Base-by-base conservation (phyloP, 2,797 vertebrate genomes). In the Scomberomorus guttatus region DNA sequence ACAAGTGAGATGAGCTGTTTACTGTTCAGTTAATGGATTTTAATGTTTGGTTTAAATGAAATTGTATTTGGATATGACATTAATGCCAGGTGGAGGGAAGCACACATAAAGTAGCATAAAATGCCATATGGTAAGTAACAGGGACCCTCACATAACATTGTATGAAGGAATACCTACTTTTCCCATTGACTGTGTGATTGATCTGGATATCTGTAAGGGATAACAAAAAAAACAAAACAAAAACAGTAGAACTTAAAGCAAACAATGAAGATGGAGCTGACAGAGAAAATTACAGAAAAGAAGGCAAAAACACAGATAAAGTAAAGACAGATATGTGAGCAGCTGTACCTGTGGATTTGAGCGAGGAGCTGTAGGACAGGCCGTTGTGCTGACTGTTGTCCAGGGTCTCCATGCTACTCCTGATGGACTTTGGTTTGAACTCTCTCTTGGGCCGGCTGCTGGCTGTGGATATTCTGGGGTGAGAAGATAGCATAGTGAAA, bases 371-470 rank as follows among this genome's bases (percentile, higher is more conserved):
- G 76, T 93, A 89, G 4, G 95, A 87, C 66, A 97, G 84, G 25
- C 96, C 96, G 48, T 97, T 97, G 84, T 96, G 93, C 58, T 96
- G 96, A 52, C 87, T 93, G 88, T 90, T 94, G 80, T 95, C 95
- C 60, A 93, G 86, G 0, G 87, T 52, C 81, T 96, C 95, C 5
- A 95, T 75, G 77, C 93, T 94, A 75, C 92, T 94, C 75, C 91
- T 93, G 61, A 95, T 87, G 0, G 96, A 95, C 88, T 95, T 96
- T 57, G 96, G 92, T 82, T 94, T 96, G 81, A 96, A 97, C 61
- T 97, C 97, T 60, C 95, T 94, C 84, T 90, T 97, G 64, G 97
- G 96, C 25, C 90, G 88, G 57, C 81, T 93, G 81, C 96, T 96
- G 15, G 96, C 95, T 46, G 93, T 79, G 6, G 95, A 90, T 84